phyloP scores from a whole-genome alignment of 1,140 invertebrate genomes.

The Drosophila littoralis region DNA sequence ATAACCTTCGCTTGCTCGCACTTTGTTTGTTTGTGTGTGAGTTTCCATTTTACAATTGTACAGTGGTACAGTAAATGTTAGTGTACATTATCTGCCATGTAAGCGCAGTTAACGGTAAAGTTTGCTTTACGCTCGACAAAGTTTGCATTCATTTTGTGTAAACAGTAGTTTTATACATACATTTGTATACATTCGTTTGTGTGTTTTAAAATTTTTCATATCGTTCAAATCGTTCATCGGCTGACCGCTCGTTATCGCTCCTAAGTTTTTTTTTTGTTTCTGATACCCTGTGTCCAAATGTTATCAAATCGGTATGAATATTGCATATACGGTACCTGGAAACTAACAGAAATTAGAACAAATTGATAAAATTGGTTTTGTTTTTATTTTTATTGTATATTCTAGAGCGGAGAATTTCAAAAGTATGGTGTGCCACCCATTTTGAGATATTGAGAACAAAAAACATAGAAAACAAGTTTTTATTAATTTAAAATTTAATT shows the following conservation, averaged over 20 bases:
- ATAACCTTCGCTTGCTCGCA: conserved; percentile 41
- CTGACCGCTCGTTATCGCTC: conserved; percentile 16
- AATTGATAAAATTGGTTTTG: no score
- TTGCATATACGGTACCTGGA: not conserved
- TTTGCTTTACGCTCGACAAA: conserved; percentile 25
- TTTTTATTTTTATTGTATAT: no score
- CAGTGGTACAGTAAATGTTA: conserved; percentile 31
- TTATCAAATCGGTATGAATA: not conserved
- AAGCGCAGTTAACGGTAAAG: conserved; percentile 42
- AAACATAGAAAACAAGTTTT: no score
- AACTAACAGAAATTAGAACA: no score
- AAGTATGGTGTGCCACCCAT: no score
- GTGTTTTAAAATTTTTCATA: conserved; percentile 18
- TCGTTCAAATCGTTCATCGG: not conserved
- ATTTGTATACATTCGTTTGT: not conserved
- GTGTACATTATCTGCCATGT: conserved; percentile 44
- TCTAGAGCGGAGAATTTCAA: no score
- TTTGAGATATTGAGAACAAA: no score
- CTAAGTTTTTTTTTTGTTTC: conserved; percentile 4
- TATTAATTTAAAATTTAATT: no score
- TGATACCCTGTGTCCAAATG: conserved; percentile 1
- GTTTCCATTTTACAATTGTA: conserved; percentile 58
- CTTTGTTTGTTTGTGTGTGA: conserved; percentile 31
- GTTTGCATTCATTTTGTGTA: not conserved
- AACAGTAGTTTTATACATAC: not conserved